Evolutionary conservation across 2,888 invertebrate species (phyloP).

Genomic region (Conchocele bisecta): DNA sequence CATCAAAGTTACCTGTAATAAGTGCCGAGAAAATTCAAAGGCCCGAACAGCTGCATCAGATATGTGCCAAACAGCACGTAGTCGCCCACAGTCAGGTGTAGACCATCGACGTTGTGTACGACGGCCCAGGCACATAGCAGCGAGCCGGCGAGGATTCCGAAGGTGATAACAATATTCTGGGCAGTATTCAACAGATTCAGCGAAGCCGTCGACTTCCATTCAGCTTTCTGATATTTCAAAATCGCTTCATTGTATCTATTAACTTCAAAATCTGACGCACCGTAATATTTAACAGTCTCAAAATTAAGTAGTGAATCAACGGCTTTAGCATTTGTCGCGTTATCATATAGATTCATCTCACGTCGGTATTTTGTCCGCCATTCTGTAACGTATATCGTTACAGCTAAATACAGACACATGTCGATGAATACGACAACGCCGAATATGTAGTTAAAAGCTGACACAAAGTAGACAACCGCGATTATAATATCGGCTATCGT

Average conservation of each 20-base stretch:
- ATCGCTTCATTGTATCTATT: constrained; percentile 93
- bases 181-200: constrained; percentile 94
- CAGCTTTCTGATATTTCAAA: constrained; percentile 92
- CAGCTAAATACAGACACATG: constrained; percentile 94
- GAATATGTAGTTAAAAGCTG: constrained; percentile 95
- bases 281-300: constrained; percentile 99
- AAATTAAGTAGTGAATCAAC: constrained; percentile 98
- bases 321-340: constrained; percentile 94
- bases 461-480: constrained; percentile 94
- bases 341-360: constrained; percentile 96
- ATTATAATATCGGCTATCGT: constrained; percentile 96
- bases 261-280: constrained; percentile 96
- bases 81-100: constrained; percentile 93
- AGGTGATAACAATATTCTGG: constrained; percentile 95
- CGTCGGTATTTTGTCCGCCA: constrained; percentile 98
- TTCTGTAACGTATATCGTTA: constrained; percentile 95
- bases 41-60: constrained; percentile 95
- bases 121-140: constrained; percentile 93
- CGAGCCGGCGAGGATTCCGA: constrained; percentile 93
- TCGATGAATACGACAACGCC: constrained; percentile 96
- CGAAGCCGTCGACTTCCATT: constrained; percentile 93
- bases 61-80: constrained; percentile 98
- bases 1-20: constrained; percentile 93
- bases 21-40: constrained; percentile 98
- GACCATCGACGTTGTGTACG: constrained; percentile 69